Evolutionary conservation across 1,140 invertebrate genomes (phyloP), one percentile per base, ranked within the genome.

Genomic region (Drosophila lacteicornis): DNA sequence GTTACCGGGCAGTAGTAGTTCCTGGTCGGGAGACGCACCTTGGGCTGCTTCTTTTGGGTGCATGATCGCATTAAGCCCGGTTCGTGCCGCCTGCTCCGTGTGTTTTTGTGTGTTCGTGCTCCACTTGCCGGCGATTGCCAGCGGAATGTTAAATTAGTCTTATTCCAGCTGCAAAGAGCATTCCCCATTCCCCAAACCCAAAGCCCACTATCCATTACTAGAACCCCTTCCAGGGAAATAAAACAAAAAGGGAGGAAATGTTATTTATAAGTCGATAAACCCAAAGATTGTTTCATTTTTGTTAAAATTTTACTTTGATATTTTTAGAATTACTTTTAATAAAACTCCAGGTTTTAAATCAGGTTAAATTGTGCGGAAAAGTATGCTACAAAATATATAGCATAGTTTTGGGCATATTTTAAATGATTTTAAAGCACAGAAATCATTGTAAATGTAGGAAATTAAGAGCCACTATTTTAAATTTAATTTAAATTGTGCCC

Each of bases 131-230:
- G 9, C 75, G 66, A 65, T 79, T 84, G 85, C 65, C 69, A 55
- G 15, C 66, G 78, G 84, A 88, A 88, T 90, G 85, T 82, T 63
- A 88, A 88, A 88, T 88, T 88, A 88, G 85, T 88, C 66, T 47
- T 59, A 33, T 46, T 25, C 19, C 9, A 22, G 38, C 33, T 36
- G 9, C 9, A 1, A 36, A 36, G 9, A 11, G 9, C 36, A 45
- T 38, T 50, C 13, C n/a, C 17, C 22, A n/a, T 11, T n/a, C 36
- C 36, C 45, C 36, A 27, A 15, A 38, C 7, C 40, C 4, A 22
- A 17, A 4, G 5, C 45, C 22, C 38, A 38, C 47, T 38, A 56
- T 22, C 61, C 36, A 30, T 22, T 40, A 38, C 22, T 2, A 15
- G 2, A 19, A 8, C 25, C 30, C 62, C 43, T 38, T 5, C 12